phyloP scores from a whole-genome alignment of 2,113 vertebrate genomes.

The Okapia johnstoni region DNA sequence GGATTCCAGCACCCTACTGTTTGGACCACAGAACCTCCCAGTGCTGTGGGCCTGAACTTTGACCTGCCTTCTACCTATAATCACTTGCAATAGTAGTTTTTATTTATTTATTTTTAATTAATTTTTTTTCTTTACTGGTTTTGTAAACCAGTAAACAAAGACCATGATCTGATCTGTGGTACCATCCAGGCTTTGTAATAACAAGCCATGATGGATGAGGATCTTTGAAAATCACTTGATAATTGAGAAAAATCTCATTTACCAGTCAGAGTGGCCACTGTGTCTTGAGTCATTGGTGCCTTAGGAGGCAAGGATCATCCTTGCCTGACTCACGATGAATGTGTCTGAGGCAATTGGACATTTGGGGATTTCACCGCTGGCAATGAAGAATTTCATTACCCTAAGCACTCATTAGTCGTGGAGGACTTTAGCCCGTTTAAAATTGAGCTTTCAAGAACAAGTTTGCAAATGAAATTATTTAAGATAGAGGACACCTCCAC shows the following conservation, averaged over 20 bases:
- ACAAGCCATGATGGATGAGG: background rate
- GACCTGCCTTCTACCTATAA: background rate
- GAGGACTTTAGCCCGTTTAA: conserved; percentile 32
- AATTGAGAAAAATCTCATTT: conserved; percentile 17
- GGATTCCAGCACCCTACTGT: background rate
- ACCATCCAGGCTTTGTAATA: background rate
- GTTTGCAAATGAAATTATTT: conserved; percentile 34
- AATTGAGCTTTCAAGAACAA: conserved; percentile 41
- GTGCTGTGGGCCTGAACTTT: background rate
- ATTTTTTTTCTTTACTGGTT: background rate
- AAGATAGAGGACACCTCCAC: background rate
- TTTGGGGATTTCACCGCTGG: background rate
- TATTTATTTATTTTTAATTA: background rate
- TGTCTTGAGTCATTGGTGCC: conserved; percentile 9
- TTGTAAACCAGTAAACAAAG: background rate
- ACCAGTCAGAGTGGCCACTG: background rate
- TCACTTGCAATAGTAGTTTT: background rate
- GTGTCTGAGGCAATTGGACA: background rate
- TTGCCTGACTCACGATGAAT: background rate
- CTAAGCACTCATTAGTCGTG: conserved; percentile 28
- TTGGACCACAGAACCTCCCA: background rate
- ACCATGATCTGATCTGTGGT: background rate
- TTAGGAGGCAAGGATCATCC: background rate
- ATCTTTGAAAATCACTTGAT: conserved; percentile 27
- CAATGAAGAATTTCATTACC: conserved; percentile 47